These are phyloP conservation scores for Naso thynnoides DNA, from an alignment of 2,797 vertebrate genomes.

Conservation along the genomic window DNA sequence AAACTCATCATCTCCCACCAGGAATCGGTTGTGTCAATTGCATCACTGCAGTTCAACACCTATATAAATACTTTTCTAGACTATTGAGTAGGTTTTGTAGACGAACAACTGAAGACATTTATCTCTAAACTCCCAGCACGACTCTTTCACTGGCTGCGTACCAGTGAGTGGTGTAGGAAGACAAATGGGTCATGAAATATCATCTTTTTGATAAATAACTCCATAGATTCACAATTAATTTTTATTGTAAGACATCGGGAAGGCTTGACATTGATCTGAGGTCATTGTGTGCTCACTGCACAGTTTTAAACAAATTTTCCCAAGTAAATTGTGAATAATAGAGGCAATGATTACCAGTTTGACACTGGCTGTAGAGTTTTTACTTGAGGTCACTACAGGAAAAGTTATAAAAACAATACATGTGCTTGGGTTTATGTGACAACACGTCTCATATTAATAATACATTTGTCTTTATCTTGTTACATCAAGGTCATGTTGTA, in stretches of 20 bases:
- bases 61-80: conserved; percentile 5
- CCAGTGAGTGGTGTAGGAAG: background rate
- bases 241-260: background rate
- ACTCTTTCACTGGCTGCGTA: conserved; percentile 11
- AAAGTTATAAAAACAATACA: background rate
- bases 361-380: background rate
- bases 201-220: conserved; percentile 8
- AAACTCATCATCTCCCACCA: background rate
- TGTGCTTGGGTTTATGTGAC: background rate
- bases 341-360: background rate
- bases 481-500: background rate
- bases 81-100: background rate
- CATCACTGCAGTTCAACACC: background rate
- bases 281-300: conserved; percentile 12
- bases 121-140: background rate
- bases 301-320: background rate
- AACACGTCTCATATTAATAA: background rate
- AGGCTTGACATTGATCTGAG: conserved; percentile 6
- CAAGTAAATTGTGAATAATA: background rate
- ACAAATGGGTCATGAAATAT: conserved; percentile 22
- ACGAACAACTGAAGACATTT: background rate
- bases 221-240: background rate
- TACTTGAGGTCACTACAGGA: background rate
- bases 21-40: background rate
- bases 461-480: background rate